Evolutionary conservation across 2,113 vertebrate species (phyloP), one percentile per base, ranked within the genome.

Genomic region (Rousettus leschenaultii): DNA sequence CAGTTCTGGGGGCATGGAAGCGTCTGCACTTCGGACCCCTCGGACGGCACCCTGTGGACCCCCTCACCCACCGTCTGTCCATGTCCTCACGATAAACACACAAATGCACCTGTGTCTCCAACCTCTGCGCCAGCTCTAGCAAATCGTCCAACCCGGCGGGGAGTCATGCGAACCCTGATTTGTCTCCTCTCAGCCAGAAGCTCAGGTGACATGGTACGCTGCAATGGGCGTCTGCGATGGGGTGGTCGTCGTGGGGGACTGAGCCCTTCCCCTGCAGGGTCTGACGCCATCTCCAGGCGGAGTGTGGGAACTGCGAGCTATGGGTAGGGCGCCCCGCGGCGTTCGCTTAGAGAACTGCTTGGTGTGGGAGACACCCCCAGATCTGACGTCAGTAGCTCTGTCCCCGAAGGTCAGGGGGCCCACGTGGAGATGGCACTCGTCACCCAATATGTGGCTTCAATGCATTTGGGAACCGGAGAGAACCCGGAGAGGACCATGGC

Each of bases 341-440:
- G 61, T 16, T 43, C 1, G 5, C 59, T 2, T 8, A 4, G 12
- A 48, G 21, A 8, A 30, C 13, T 48, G 43, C 28, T 45, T 10
- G 16, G 28, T 30, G 43, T 19, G 28, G 73, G 73, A 48, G 28
- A 48, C 10, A 28, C 24, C 70, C 70, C 30, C 28, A 1, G 3
- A 10, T 63, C 38, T 30, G 55, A 16, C 16, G 24, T 12, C 78
- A 43, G 12, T 51, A 51, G 48, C 13, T 14, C 48, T 51, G 48
- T 14, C 48, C 48, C 13, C 48, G 48, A 51, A 7, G 45, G 45
- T 48, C 43, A 1, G 28, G 24, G n/a, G 40, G 26, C 90, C n/a
- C 33, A 3, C 2, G 3, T 5, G 43, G 33, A 51, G 19, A 5
- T 0, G 8, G 2, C 10, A 6, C 10, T 40, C 12, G 14, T 26